Evolutionary conservation across 2,888 invertebrate species (phyloP), one percentile per base, ranked within the genome.

Genomic region (Cryptops parisi): DNA sequence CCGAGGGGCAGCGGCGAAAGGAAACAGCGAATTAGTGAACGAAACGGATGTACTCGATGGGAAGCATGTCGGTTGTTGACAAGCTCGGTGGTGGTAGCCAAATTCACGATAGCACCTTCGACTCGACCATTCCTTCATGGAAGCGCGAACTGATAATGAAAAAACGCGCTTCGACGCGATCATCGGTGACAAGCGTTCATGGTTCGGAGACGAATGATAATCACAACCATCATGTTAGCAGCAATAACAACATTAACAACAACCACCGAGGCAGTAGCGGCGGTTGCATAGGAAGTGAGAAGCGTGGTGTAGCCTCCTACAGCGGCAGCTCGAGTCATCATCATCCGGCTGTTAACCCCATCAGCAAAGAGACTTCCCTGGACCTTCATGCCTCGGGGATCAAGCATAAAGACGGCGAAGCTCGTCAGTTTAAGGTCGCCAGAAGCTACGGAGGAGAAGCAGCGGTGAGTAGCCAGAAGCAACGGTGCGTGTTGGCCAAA

Each of bases 141-240:
- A 50, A 54, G 24, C 23, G 50, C 22, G 54, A 54, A 26, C 33
- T 54, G 33, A 51, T 54, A 9, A 21, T 54, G 5, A 54, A 54
- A 24, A 54, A 51, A 19, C 50, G 50, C 19, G 38, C 54, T 12
- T 21, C 40, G 15, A 15, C 23, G n/a, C 47, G 48, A 9, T 33
- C 33, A 6, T 33, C 33, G 33, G 33, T 33, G 33, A 15, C 9
- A 6, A 33, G 15, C 6, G 33, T 15, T 6, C 9, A 9, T 6
- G 33, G 33, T 6, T n/a, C n/a, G n/a, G n/a, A n/a, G n/a, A n/a
- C n/a, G n/a, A n/a, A n/a, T n/a, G n/a, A n/a, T n/a, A n/a, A n/a
- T n/a, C 9, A 33, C 6, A 33, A 15, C 46, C 6, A 23, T 23
- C 22, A 12, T 9, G 22, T 24, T n/a, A n/a, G 9, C 6, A 19